Evolutionary conservation across 2,888 invertebrate species (phyloP).

Genomic region (Diadromus collaris): DNA sequence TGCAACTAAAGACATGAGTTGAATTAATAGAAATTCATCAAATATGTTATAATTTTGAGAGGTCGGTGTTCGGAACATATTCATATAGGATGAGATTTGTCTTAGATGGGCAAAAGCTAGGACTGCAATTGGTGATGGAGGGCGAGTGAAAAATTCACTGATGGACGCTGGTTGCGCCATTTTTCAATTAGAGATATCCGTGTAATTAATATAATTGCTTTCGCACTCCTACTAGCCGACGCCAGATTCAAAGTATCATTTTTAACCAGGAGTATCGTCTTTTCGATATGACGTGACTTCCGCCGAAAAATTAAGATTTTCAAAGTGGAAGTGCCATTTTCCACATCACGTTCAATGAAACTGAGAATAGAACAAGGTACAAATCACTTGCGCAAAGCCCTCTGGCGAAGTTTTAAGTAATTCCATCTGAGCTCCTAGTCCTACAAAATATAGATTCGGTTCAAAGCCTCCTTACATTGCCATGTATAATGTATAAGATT

Average conservation of each 20-base stretch:
- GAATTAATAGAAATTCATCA: no score
- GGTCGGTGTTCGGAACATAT: not conserved
- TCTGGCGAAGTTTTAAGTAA: not conserved
- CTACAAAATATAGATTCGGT: not conserved
- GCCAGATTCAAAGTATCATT: not conserved
- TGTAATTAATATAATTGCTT: not conserved
- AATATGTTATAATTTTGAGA: not conserved
- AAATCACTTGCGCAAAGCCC: not conserved
- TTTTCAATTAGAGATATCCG: not conserved
- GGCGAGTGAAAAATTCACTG: not conserved
- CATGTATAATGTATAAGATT: not conserved
- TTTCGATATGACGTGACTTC: not conserved
- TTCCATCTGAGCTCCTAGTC: no score
- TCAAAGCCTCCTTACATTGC: not conserved
- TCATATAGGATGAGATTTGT: not conserved
- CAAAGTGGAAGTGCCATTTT: not conserved
- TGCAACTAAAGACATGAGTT: no score
- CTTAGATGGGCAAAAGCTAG: not conserved
- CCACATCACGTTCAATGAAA: not conserved
- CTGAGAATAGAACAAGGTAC: not conserved
- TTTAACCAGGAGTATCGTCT: not conserved
- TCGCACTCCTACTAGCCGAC: not conserved
- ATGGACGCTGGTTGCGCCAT: not conserved
- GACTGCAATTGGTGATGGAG: not conserved
- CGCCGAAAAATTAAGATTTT: not conserved